Conservation (phyloP, 2,797 vertebrate species). For the Meriones psammophilus region DNA sequence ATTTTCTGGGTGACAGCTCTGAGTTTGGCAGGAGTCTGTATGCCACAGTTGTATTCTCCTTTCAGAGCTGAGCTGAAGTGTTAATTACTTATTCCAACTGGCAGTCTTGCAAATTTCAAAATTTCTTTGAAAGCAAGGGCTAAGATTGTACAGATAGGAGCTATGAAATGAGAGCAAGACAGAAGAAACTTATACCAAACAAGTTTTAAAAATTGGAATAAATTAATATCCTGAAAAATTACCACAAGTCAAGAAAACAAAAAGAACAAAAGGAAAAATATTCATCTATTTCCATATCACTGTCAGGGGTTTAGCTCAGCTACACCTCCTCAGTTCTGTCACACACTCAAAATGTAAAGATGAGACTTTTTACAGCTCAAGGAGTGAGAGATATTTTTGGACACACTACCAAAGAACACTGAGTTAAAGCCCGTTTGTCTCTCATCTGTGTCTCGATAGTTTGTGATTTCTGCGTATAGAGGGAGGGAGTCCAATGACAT, state of each 20-base stretch:
- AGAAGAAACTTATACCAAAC: conserved; percentile 62
- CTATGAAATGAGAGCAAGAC: conserved; percentile 58
- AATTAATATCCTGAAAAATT: neutral
- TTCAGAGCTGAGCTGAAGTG: conserved; percentile 79
- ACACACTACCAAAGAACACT: neutral
- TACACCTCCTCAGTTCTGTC: neutral
- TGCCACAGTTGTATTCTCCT: conserved; percentile 78
- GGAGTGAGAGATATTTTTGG: conserved; percentile 48
- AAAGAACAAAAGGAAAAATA: neutral
- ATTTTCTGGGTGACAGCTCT: conserved; percentile 79
- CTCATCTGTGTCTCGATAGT: neutral
- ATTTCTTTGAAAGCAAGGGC: conserved; percentile 82
- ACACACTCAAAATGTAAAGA: neutral
- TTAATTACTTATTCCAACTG: conserved; percentile 84
- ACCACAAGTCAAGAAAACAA: conserved; percentile 30
- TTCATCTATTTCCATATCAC: neutral
- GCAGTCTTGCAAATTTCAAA: conserved; percentile 76
- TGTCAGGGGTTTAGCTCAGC: neutral
- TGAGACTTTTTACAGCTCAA: neutral
- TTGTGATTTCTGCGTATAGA: neutral
- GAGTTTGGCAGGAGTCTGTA: conserved; percentile 77
- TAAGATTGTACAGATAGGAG: conserved; percentile 77
- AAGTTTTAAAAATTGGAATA: conserved; percentile 30
- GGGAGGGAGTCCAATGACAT: neutral
- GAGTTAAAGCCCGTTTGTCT: neutral